Base-by-base conservation (phyloP, 37 sponge, comb jelly and placozoan genomes). In the Oopsacas minuta region DNA sequence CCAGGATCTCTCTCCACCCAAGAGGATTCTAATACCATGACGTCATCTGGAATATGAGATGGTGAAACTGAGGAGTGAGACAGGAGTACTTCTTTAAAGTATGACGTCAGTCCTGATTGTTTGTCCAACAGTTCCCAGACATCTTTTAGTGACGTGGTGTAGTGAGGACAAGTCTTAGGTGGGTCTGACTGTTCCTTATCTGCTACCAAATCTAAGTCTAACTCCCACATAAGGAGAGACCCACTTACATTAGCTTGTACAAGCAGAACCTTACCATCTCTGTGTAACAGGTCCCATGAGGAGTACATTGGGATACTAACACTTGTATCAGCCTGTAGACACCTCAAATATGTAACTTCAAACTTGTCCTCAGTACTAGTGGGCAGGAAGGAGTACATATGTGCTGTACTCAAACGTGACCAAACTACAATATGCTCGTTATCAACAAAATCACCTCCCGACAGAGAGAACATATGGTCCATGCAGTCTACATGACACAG, bases 361-460 rank as follows among this genome's bases (percentile, higher is more conserved):
- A 25, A 61, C 7, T 3, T 61, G 28, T 61, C 22, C 75, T 61
- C 75, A 34, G 28, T 3, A 7, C 75, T 34, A 5, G 17, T 61
- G 5, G 7, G 28, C 75, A 20, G 75, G 75, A 61, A 61, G 75
- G 75, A 61, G 75, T 61, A 61, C 28, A 61, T 25, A n/a, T 61
- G 75, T 5, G 75, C 75, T 32, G 32, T 61, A 34, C 75, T 34
- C 75, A 61, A 32, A 34, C 75, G 75, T 42, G 84, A 37, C 94
- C 94, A 93, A 12, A 88, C 81, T 0, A 88, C 51, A 10, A 93
- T 17, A 12, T 52, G 86, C 52, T 86, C 52, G 69, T 84, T 52
- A 39, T 88, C 85, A 35, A 91, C 37, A 52, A 89, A 93, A 17
- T 87, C 86, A 38, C 94, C 94, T 52, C 85, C 84, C 37, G 75